Conservation (phyloP, 2,888 invertebrate species). For the Oegoconia quadripuncta region DNA sequence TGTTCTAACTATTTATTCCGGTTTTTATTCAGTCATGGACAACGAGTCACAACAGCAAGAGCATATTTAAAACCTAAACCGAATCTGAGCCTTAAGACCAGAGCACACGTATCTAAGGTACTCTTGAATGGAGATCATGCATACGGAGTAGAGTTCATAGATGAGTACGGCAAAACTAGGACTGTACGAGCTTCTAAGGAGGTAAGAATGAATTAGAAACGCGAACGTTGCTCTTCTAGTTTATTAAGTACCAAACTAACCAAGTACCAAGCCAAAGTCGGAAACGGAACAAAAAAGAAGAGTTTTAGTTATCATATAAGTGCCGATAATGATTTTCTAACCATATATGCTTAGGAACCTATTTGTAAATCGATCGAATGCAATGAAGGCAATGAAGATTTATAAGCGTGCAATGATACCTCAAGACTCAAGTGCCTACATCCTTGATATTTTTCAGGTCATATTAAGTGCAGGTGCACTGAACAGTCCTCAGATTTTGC, state of each 20-base stretch:
- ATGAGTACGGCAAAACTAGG: slow-evolving; percentile 45
- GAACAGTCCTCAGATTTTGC: slow-evolving; percentile 81
- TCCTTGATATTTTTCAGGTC: slow-evolving; percentile 43
- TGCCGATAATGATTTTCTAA: no score
- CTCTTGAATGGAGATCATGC: slow-evolving; percentile 61
- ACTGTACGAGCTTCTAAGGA: slow-evolving; percentile 70
- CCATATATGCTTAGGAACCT: no score
- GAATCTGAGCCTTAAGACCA: slow-evolving; percentile 78
- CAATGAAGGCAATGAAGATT: no score
- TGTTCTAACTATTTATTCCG: neutral
- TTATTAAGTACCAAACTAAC: no score
- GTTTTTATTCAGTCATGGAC: slow-evolving; percentile 70
- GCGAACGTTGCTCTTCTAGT: no score
- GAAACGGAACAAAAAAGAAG: no score
- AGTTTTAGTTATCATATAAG: neutral
- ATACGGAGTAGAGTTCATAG: slow-evolving; percentile 77
- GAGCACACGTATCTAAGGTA: slow-evolving; percentile 78
- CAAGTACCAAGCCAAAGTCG: no score
- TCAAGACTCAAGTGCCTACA: no score
- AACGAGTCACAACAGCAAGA: slow-evolving; percentile 78
- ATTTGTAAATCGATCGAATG: no score
- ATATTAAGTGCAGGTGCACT: slow-evolving; percentile 81
- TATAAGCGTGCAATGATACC: neutral
- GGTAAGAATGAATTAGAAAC: slow-evolving; percentile 32
- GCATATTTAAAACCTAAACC: slow-evolving; percentile 67